Evolutionary conservation across 2,797 vertebrate species (phyloP), one percentile per base, ranked within the genome.

Genomic region (Calcarius lapponicus): DNA sequence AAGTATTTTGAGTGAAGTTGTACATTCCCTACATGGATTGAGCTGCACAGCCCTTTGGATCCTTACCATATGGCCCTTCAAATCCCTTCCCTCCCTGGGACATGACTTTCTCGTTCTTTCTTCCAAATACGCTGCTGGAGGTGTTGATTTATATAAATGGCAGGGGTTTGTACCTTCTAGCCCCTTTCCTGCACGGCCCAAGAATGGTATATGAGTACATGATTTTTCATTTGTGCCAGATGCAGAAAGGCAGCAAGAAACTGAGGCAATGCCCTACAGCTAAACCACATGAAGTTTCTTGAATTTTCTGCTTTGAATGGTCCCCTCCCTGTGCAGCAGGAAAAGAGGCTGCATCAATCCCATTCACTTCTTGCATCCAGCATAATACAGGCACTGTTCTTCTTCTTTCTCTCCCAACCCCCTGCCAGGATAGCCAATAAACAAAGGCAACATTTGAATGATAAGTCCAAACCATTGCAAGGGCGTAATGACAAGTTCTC

Each of bases 381-480:
- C 17, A 20, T 7, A 66, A 78, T 2, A 11, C 7, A 64, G 24
- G 14, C 29, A 66, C 9, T 3, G 4, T 4, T 58, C 42, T 9
- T 2, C 10, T 40, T 65, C 9, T 22, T 36, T 69, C 47, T 36
- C 36, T 26, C 47, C 17, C 36, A 19, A 5, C 7, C 6, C 12
- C 11, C 9, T 4, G 1, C 19, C 56, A 54, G 29, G 8, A 62
- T 1, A 67, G 38, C 9, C 31, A 65, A 16, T 19, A 64, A 85
- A 67, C 13, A 67, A 80, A 43, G 10, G 7, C 0, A 0, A 50
- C 14, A 6, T 17, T 42, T 36, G 28, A 86, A 72, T 9, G 51
- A 54, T 32, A 69, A 60, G 6, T 56, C 45, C 51, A 82, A 72
- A 11, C 2, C 13, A 8, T 5, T 80, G n/a, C 31, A 64, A 42